phyloP scores from a whole-genome alignment of 2,888 invertebrate species.

The Chironomus riparius region DNA sequence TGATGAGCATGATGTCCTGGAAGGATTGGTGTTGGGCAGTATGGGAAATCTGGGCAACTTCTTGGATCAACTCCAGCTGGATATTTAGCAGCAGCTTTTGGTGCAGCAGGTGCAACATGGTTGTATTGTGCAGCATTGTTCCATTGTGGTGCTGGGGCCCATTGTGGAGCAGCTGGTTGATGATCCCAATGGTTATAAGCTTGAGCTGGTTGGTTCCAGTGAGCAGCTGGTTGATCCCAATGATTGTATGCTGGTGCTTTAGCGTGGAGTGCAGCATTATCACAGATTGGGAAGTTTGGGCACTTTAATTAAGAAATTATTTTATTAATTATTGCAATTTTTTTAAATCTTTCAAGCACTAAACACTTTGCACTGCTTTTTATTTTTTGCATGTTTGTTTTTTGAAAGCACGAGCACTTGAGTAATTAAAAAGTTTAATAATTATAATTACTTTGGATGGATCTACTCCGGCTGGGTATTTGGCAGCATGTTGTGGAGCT shows the following conservation, averaged over 20 bases:
- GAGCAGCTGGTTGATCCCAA: conserved; percentile 33
- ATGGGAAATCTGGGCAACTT: conserved; percentile 47
- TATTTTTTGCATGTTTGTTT: too few species aligned
- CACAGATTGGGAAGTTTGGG: conserved; percentile 46
- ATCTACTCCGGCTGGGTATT: conserved; percentile 45
- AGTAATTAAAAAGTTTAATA: too few species aligned
- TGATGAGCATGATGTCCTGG: conserved; percentile 34
- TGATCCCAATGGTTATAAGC: conserved; percentile 10
- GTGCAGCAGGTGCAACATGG: conserved; percentile 28
- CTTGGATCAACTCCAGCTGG: conserved; percentile 45
- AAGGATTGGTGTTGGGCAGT: conserved; percentile 35
- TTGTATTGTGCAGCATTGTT: conserved; percentile 31
- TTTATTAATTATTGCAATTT: too few species aligned
- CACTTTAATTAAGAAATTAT: conserved; percentile 32
- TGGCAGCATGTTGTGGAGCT: conserved; percentile 41
- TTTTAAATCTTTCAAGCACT: too few species aligned
- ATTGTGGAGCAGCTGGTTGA: conserved; percentile 34
- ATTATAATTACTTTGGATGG: conserved; percentile 36
- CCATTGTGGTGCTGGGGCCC: conserved; percentile 13
- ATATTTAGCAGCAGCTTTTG: conserved; percentile 35
- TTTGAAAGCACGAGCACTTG: too few species aligned
- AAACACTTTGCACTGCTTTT: too few species aligned
- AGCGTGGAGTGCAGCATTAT: conserved; percentile 43
- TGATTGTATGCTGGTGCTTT: conserved; percentile 17
- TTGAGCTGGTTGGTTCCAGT: conserved; percentile 15